Conservation (phyloP, 2,113 vertebrate genomes). For the Xyrauchen texanus region DNA sequence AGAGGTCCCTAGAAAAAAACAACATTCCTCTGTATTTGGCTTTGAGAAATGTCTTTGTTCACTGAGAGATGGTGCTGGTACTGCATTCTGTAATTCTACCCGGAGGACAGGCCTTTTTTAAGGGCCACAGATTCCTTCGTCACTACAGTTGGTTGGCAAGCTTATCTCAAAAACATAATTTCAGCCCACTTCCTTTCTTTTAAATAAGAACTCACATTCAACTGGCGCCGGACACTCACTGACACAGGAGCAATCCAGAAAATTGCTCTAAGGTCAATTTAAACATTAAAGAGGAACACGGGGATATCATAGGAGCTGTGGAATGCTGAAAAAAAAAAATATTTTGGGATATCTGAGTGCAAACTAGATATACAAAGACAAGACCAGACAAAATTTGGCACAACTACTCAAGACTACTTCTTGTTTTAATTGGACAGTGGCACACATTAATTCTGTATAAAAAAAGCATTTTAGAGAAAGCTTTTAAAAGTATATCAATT, state of each 20-base stretch:
- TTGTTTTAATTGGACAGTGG: neutral
- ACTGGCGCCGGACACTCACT: slow-evolving; percentile 62
- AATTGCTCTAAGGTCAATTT: slow-evolving; percentile 63
- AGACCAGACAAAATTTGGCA: neutral
- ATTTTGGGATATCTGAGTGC: slow-evolving; percentile 14
- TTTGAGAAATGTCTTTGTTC: slow-evolving; percentile 11
- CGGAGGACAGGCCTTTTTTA: slow-evolving; percentile 27
- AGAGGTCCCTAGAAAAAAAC: neutral
- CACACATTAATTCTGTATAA: neutral
- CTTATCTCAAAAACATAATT: slow-evolving; percentile 66
- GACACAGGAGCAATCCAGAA: slow-evolving; percentile 64
- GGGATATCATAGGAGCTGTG: slow-evolving; percentile 50
- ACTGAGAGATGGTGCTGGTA: neutral
- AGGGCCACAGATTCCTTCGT: slow-evolving; percentile 36
- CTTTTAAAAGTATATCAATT: neutral
- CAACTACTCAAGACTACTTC: neutral
- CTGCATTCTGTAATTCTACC: slow-evolving; percentile 37
- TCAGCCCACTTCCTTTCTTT: slow-evolving; percentile 62
- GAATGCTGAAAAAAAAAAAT: too few relatives aligned
- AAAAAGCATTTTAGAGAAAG: neutral
- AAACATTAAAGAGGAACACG: slow-evolving; percentile 52
- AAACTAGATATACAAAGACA: neutral
- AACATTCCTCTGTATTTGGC: slow-evolving; percentile 8
- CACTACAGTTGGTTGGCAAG: slow-evolving; percentile 56
- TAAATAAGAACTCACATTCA: slow-evolving; percentile 61